These are phyloP conservation scores for Microtus richardsoni DNA, from an alignment of 2,113 vertebrate genomes.

Conservation along the genomic window DNA sequence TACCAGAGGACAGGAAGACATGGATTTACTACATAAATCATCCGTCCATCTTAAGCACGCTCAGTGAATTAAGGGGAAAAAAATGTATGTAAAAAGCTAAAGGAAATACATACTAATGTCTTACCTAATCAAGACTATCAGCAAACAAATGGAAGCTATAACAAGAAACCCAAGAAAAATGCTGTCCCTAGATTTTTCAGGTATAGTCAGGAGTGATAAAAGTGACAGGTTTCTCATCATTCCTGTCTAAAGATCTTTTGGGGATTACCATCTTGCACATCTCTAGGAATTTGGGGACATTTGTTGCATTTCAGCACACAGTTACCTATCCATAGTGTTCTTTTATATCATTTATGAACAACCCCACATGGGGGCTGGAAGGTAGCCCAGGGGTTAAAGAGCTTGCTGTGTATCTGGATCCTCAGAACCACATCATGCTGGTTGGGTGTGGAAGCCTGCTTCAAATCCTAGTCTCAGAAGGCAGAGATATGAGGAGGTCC, in stretches of 20 bases:
- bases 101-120: not conserved
- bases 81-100: not conserved
- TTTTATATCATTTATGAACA: not conserved
- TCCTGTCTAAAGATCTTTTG: not conserved
- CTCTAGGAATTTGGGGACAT: not conserved
- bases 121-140: not conserved
- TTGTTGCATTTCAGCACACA: not conserved
- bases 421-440: not conserved
- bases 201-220: not conserved
- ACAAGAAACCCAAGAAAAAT: not conserved
- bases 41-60: not conserved
- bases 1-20: not conserved
- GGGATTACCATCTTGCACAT: not conserved
- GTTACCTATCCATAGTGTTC: not conserved
- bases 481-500: not conserved
- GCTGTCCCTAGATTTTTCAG: not conserved
- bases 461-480: not conserved
- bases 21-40: not conserved
- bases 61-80: conserved; percentile 32
- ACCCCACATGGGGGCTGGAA: not conserved
- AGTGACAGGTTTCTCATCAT: not conserved
- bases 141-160: not conserved
- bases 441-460: not conserved
- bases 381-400: not conserved
- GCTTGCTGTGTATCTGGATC: not conserved